Percentiles rank a stretch among this genome's conserved stretches.
These are phyloP conservation scores for Synaphobranchus kaupii DNA, from an alignment of 2,797 vertebrate species.

Conservation along the genomic window DNA sequence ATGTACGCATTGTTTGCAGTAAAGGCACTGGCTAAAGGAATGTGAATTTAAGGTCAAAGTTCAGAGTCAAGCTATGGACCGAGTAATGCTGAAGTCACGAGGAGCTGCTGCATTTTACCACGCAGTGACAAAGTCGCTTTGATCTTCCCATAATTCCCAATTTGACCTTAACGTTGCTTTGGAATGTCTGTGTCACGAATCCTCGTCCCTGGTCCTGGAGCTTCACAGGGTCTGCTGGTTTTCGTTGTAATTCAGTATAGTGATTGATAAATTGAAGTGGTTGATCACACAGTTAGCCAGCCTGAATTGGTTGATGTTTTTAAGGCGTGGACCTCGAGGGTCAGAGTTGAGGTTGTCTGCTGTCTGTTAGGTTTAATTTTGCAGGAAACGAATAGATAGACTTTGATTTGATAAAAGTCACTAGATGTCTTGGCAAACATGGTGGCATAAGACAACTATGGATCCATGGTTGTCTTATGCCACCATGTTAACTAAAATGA, in stretches of 20 bases:
- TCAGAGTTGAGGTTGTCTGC: background rate
- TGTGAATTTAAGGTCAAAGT: background rate
- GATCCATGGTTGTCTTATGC: no score
- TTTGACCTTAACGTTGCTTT: background rate
- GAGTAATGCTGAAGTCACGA: background rate
- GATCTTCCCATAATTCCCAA: background rate
- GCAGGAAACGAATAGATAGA: background rate
- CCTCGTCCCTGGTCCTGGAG: background rate
- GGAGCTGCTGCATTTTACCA: background rate
- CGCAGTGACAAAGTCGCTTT: background rate
- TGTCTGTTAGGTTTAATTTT: background rate
- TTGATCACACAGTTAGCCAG: background rate
- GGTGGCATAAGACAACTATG: background rate
- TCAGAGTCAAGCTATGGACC: background rate
- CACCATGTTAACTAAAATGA: no score
- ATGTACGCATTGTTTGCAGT: constrained; percentile 16
- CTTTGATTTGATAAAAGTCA: background rate
- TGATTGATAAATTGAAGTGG: background rate
- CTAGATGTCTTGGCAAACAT: background rate
- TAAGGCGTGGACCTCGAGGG: background rate
- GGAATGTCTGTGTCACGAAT: background rate
- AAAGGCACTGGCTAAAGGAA: background rate
- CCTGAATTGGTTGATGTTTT: background rate
- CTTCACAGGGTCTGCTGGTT: background rate
- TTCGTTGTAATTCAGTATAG: background rate